A percentile compares a stretch with the other conserved stretches of the same genome.
These are phyloP conservation scores for Karalla daura DNA, from an alignment of 2,797 vertebrate species.

Conservation along the genomic window DNA sequence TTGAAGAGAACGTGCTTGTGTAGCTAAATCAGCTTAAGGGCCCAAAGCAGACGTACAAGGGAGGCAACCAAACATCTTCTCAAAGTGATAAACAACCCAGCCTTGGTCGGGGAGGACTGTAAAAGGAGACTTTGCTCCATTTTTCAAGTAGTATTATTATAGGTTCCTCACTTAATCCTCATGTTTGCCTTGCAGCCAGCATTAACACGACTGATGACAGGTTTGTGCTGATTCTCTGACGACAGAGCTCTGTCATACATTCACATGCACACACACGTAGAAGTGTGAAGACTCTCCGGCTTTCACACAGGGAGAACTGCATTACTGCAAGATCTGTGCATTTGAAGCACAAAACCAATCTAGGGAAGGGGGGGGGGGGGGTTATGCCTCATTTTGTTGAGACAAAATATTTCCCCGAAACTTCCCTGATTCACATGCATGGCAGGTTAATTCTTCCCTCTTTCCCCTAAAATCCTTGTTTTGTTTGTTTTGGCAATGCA, in stretches of 20 bases:
- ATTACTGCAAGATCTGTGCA: slow-evolving; percentile 34
- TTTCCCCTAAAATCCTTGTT: slow-evolving; percentile 42
- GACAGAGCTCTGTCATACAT: slow-evolving; percentile 29
- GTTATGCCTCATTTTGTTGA: slow-evolving; percentile 27
- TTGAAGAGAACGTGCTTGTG: slow-evolving; percentile 73
- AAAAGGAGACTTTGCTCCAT: slow-evolving; percentile 68
- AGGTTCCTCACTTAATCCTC: slow-evolving; percentile 69
- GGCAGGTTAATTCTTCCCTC: slow-evolving; percentile 41
- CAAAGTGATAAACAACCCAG: slow-evolving; percentile 75
- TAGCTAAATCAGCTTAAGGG: slow-evolving; percentile 75
- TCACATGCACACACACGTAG: slow-evolving; percentile 10
- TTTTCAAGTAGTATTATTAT: slow-evolving; percentile 70
- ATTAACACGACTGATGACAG: slow-evolving; percentile 71
- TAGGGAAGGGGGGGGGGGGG: no score
- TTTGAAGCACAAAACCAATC: slow-evolving; percentile 43
- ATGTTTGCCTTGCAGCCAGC: slow-evolving; percentile 68
- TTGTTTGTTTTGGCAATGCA: slow-evolving; percentile 60
- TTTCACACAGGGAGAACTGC: slow-evolving; percentile 27
- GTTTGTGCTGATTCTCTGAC: slow-evolving; percentile 57
- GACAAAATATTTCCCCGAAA: slow-evolving; percentile 47
- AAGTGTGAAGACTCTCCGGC: slow-evolving; percentile 12
- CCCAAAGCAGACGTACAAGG: slow-evolving; percentile 64
- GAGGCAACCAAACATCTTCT: slow-evolving; percentile 73
- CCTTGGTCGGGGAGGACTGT: slow-evolving; percentile 62
- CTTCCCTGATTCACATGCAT: slow-evolving; percentile 23